Evolutionary conservation across 2,888 invertebrate genomes (phyloP).

Genomic region (Elmis aenea): DNA sequence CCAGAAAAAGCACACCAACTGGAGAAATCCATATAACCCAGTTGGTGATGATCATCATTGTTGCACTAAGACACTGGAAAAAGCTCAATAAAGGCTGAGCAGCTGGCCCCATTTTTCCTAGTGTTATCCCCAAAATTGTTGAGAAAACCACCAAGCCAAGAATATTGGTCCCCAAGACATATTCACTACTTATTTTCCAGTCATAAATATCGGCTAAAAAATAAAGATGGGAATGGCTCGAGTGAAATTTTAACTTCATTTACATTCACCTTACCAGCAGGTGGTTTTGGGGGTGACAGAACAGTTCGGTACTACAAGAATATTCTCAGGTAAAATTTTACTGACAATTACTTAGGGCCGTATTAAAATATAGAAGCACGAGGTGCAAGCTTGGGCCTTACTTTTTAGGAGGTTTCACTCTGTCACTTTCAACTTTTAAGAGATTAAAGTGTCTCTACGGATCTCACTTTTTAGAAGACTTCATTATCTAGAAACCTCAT

Average conservation of each 20-base stretch:
- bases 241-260: not conserved
- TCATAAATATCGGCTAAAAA: slow-evolving; percentile 30
- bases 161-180: slow-evolving; percentile 54
- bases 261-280: too few species aligned
- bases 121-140: slow-evolving; percentile 60
- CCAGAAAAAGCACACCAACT: slow-evolving; percentile 59
- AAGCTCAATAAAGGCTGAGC: slow-evolving; percentile 60
- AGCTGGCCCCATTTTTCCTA: slow-evolving; percentile 59
- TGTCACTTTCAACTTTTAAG: too few species aligned
- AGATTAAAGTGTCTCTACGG: too few species aligned
- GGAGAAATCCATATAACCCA: slow-evolving; percentile 56
- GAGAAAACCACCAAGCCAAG: slow-evolving; percentile 58
- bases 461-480: too few species aligned
- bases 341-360: too few species aligned
- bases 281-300: slow-evolving; percentile 37
- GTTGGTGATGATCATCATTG: slow-evolving; percentile 43
- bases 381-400: too few species aligned
- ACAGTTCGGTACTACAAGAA: slow-evolving; percentile 45
- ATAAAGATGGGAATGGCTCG: too few species aligned
- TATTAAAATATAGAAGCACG: too few species aligned
- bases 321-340: too few species aligned
- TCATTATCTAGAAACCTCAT: too few species aligned
- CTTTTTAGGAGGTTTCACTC: too few species aligned
- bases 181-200: slow-evolving; percentile 50
- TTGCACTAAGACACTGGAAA: slow-evolving; percentile 48